These are phyloP conservation scores for Drosophila malerkotliana DNA, from an alignment of 1,140 invertebrate species.

Conservation along the genomic window DNA sequence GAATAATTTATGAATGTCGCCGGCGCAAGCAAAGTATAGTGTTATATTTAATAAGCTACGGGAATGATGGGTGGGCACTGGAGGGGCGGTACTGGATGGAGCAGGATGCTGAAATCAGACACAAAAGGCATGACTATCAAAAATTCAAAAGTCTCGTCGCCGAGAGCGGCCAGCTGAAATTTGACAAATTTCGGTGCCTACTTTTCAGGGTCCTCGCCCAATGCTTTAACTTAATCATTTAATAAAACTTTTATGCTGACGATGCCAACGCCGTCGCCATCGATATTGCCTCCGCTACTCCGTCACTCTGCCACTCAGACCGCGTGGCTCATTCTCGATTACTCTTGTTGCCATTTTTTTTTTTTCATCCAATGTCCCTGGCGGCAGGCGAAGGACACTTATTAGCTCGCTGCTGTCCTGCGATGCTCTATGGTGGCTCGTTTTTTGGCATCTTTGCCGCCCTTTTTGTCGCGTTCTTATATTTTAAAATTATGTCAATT, in stretches of 20 bases:
- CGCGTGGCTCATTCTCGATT: constrained; percentile 43
- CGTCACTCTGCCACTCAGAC: neutral
- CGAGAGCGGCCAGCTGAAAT: constrained; percentile 37
- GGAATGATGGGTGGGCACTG: neutral
- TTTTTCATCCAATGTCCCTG: constrained; percentile 18
- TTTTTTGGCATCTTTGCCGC: constrained; percentile 38
- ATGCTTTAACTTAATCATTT: constrained; percentile 77
- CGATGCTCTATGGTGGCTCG: constrained; percentile 10
- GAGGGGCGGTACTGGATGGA: neutral
- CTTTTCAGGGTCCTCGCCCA: constrained; percentile 47
- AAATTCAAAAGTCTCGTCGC: constrained; percentile 68
- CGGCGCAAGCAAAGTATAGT: constrained; percentile 53
- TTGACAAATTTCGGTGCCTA: constrained; percentile 73
- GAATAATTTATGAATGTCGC: constrained; percentile 77
- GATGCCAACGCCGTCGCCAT: constrained; percentile 36
- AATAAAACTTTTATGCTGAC: constrained; percentile 81
- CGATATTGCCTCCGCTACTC: constrained; percentile 21
- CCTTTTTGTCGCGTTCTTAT: constrained; percentile 38
- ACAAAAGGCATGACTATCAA: constrained; percentile 71
- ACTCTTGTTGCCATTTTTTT: constrained; percentile 59
- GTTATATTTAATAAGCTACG: constrained; percentile 76
- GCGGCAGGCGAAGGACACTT: constrained; percentile 55
- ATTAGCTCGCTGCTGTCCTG: constrained; percentile 54
- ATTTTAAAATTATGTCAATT: constrained; percentile 75
- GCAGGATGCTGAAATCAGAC: constrained; percentile 40